These are phyloP conservation scores for Gila robusta DNA, from an alignment of 2,797 vertebrate genomes.

Conservation along the genomic window DNA sequence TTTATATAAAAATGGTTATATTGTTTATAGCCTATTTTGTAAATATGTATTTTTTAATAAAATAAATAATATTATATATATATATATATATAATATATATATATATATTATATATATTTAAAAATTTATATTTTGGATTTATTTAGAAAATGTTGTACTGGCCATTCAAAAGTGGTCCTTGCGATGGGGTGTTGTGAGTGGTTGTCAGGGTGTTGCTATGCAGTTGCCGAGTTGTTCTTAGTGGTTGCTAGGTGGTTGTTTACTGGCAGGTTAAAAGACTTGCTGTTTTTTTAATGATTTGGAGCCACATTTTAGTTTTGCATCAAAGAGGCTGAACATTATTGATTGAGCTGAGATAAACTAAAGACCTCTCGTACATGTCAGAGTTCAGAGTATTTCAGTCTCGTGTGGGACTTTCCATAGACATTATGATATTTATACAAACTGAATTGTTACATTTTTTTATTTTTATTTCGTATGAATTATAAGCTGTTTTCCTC, in stretches of 20 bases:
- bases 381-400: constrained; percentile 6
- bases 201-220: background rate
- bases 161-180: background rate
- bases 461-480: too few relatives aligned
- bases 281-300: background rate
- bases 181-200: background rate
- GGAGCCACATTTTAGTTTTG: background rate
- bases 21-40: background rate
- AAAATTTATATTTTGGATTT: background rate
- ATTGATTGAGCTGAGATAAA: background rate
- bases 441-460: too few relatives aligned
- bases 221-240: background rate
- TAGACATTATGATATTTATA: too few relatives aligned
- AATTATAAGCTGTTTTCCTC: too few relatives aligned
- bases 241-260: background rate
- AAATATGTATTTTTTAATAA: background rate
- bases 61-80: background rate
- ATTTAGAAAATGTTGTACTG: background rate
- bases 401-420: constrained; percentile 36
- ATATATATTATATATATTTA: background rate
- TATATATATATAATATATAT: background rate
- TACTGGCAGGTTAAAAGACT: background rate
- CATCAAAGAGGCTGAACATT: background rate
- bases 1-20: background rate
- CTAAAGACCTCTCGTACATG: background rate